phyloP scores from a whole-genome alignment of 2,888 invertebrate species.

The Tryphoninae sp. region DNA sequence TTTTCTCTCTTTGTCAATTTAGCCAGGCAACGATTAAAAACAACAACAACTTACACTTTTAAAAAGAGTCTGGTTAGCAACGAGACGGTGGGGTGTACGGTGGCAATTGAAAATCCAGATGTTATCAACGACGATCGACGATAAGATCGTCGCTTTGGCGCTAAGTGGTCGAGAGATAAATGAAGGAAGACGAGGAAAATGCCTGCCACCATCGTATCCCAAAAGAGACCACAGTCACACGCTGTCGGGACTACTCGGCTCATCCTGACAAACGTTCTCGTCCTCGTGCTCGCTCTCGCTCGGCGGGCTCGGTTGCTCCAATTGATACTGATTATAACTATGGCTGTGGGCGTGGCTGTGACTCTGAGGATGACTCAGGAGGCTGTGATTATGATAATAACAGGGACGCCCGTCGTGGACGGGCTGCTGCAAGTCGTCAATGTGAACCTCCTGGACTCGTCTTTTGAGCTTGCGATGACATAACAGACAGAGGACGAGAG shows the following conservation, averaged over 20 bases:
- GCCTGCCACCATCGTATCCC: conserved; percentile 33
- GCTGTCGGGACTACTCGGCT: conserved; percentile 76
- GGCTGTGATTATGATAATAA: conserved; percentile 68
- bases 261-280: conserved; percentile 65
- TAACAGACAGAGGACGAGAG: conserved; percentile 82
- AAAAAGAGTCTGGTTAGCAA: conserved; percentile 59
- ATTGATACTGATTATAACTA: conserved; percentile 67
- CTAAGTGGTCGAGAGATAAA: conserved; percentile 11
- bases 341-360: conserved; percentile 71
- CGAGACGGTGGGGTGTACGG: conserved; percentile 60
- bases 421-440: conserved; percentile 70
- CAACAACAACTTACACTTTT: conserved; percentile 48
- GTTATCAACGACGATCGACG: neutral
- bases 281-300: conserved; percentile 71
- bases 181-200: conserved; percentile 49
- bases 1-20: conserved; percentile 18
- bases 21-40: conserved; percentile 65
- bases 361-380: conserved; percentile 71
- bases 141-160: neutral
- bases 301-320: conserved; percentile 74
- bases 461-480: conserved; percentile 83
- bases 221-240: conserved; percentile 71
- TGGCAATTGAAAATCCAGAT: neutral
- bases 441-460: conserved; percentile 72
- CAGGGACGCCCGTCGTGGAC: conserved; percentile 74